Percentiles rank a stretch among this genome's conserved stretches.
Conservation (phyloP, 2,888 invertebrate species). For the Epinotia bilunana region DNA sequence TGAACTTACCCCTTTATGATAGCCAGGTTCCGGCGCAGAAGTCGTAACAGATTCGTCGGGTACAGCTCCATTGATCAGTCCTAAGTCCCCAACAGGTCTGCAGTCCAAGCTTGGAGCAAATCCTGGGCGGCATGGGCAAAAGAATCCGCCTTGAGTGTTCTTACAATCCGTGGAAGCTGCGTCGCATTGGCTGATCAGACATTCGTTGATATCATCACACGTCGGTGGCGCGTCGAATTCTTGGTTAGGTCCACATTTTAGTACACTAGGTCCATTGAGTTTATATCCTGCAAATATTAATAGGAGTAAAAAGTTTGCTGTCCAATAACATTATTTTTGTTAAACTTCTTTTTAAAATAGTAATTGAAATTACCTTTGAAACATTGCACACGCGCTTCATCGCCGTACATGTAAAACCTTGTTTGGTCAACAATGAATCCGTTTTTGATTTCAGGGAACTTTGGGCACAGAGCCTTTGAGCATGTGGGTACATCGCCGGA, state of each 20-base stretch:
- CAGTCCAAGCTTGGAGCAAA: constrained; percentile 95
- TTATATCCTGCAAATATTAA: constrained; percentile 87
- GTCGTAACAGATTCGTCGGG: constrained; percentile 95
- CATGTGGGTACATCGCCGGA: constrained; percentile 95
- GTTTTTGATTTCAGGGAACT: constrained; percentile 92
- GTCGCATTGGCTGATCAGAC: constrained; percentile 94
- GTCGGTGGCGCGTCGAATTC: constrained; percentile 92
- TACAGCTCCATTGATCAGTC: constrained; percentile 94
- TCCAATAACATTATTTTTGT: neutral
- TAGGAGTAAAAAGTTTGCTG: neutral
- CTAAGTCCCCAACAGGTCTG: constrained; percentile 94
- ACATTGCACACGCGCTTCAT: constrained; percentile 96
- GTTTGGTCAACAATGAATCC: constrained; percentile 93
- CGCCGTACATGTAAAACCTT: constrained; percentile 92
- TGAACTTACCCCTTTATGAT: constrained; percentile 89
- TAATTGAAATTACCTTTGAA: constrained; percentile 83
- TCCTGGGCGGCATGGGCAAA: constrained; percentile 93
- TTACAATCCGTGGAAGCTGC: constrained; percentile 95
- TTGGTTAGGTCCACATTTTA: constrained; percentile 93
- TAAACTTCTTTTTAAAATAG: neutral
- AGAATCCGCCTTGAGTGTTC: constrained; percentile 94
- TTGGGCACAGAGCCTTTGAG: constrained; percentile 89
- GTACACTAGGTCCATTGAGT: constrained; percentile 91
- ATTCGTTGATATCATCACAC: constrained; percentile 97
- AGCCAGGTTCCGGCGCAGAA: constrained; percentile 92